Percentiles rank a stretch among this genome's conserved stretches.
phyloP scores from a whole-genome alignment of 2,797 vertebrate genomes.

The Gallirallus australis region DNA sequence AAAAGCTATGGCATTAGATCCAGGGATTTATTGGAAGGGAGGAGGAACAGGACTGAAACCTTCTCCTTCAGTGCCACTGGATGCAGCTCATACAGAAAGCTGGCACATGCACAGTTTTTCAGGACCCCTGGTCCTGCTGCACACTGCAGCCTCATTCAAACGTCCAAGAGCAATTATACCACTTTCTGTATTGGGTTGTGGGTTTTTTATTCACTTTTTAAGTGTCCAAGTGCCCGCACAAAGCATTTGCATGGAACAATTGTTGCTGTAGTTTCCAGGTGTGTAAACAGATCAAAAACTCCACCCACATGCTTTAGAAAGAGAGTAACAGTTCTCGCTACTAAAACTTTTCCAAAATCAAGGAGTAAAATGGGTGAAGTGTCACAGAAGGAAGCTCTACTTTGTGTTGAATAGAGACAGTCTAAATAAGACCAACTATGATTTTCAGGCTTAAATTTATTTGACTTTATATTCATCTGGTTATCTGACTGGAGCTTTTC shows the following conservation, averaged over 20 bases:
- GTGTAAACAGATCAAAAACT: rapidly evolving
- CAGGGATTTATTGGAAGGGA: neutral
- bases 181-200: neutral
- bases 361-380: neutral
- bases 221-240: neutral
- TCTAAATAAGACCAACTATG: neutral
- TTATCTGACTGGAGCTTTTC: neutral
- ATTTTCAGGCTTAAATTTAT: neutral
- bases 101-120: neutral
- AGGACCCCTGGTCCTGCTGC: neutral
- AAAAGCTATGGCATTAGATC: neutral
- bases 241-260: neutral
- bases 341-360: neutral
- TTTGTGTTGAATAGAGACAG: neutral
- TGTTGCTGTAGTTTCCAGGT: neutral
- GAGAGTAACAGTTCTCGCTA: neutral
- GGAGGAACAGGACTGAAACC: neutral
- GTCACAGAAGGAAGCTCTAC: neutral
- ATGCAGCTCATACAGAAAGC: neutral
- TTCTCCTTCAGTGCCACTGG: neutral
- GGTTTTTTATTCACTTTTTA: neutral
- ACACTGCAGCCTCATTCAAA: neutral
- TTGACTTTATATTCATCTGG: neutral
- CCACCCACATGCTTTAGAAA: neutral
- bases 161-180: neutral